phyloP scores from a whole-genome alignment of 2,113 vertebrate species.

The Marmota monax region DNA sequence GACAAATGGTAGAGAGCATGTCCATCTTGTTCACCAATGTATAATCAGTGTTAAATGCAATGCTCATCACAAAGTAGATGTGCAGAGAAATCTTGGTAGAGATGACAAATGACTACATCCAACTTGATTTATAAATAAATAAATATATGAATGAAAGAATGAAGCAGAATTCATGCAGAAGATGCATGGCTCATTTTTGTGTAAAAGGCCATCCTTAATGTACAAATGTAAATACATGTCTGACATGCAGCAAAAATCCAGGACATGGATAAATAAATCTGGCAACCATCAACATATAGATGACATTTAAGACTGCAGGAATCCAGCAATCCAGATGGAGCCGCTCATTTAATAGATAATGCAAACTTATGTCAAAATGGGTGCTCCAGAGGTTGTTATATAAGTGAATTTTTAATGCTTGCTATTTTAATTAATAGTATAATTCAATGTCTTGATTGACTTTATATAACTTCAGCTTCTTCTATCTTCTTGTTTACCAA shows the following conservation, averaged over 20 bases:
- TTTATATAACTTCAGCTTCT: background rate
- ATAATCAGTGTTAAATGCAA: background rate
- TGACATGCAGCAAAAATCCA: background rate
- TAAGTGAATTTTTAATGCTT: background rate
- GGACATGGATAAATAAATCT: background rate
- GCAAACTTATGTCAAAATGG: background rate
- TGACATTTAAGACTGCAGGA: background rate
- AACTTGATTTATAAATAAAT: background rate
- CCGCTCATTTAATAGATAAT: background rate
- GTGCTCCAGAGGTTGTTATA: background rate
- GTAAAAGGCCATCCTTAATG: background rate
- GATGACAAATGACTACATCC: background rate
- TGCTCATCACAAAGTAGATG: background rate
- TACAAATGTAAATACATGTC: background rate
- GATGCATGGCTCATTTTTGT: background rate
- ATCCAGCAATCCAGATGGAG: background rate
- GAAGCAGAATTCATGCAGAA: background rate
- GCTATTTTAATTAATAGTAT: background rate
- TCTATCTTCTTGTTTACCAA: background rate
- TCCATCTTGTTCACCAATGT: background rate
- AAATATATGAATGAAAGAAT: background rate
- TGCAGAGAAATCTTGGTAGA: background rate
- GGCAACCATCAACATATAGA: background rate
- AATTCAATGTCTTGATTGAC: background rate
- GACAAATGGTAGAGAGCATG: background rate